These are phyloP conservation scores for Plebejus melissa DNA, from an alignment of 2,888 invertebrate genomes.

Conservation along the genomic window DNA sequence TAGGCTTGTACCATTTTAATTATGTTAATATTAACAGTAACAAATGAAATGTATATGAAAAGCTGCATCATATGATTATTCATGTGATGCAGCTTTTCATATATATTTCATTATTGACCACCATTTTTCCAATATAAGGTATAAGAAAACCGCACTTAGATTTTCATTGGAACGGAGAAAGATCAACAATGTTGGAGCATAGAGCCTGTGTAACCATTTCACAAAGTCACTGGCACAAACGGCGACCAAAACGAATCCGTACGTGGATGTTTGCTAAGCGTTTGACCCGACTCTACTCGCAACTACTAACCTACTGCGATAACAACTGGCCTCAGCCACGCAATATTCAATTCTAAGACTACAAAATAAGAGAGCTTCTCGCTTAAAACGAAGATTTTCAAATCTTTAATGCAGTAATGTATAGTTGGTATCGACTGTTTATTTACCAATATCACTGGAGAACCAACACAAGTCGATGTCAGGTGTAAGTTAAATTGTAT, in stretches of 20 bases:
- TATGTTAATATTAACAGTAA: too few species aligned
- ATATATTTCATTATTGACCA: not conserved
- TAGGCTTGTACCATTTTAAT: too few species aligned
- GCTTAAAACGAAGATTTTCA: conserved; percentile 51
- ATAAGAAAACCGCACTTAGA: conserved; percentile 43
- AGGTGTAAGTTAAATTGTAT: conserved; percentile 40
- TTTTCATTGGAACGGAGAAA: conserved; percentile 53
- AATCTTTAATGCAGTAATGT: conserved; percentile 72
- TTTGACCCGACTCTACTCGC: conserved; percentile 68
- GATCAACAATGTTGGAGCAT: conserved; percentile 49
- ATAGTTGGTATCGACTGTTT: conserved; percentile 75
- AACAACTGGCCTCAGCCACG: conserved; percentile 46
- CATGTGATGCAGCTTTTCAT: too few species aligned
- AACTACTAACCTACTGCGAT: conserved; percentile 72
- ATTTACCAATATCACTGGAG: conserved; percentile 56
- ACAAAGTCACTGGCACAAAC: conserved; percentile 54
- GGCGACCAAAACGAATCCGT: conserved; percentile 63
- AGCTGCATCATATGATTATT: too few species aligned
- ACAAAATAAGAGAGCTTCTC: conserved; percentile 56
- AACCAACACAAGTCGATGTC: conserved; percentile 45
- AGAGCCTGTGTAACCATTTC: conserved; percentile 60
- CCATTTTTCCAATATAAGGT: conserved; percentile 5
- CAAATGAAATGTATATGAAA: too few species aligned
- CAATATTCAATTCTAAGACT: conserved; percentile 53
- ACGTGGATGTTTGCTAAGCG: conserved; percentile 64